phyloP scores from a whole-genome alignment of 2,888 invertebrate genomes.

The Empis livida region DNA sequence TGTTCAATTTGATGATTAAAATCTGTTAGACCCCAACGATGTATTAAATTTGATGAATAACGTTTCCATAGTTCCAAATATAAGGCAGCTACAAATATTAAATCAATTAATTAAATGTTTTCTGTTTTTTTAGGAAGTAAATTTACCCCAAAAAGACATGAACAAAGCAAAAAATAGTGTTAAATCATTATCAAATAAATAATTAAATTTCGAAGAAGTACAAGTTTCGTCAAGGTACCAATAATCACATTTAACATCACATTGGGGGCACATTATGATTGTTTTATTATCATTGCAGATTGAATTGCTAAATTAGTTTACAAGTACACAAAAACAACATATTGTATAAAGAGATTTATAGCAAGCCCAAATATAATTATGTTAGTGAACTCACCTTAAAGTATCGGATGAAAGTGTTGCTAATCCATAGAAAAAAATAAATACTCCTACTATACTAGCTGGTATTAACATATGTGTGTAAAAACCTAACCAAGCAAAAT shows the following conservation, averaged over 20 bases:
- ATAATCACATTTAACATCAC: constrained; percentile 61
- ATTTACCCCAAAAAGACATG: constrained; percentile 66
- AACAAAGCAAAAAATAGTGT: constrained; percentile 66
- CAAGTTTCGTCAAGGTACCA: constrained; percentile 62
- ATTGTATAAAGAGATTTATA: neutral
- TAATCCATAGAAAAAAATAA: constrained; percentile 51
- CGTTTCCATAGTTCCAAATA: constrained; percentile 78
- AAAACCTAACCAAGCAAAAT: constrained; percentile 77
- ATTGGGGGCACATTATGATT: constrained; percentile 70
- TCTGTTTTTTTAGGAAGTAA: neutral
- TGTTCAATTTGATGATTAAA: constrained; percentile 63
- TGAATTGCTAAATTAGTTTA: constrained; percentile 35
- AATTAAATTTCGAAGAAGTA: constrained; percentile 55
- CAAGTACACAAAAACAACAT: neutral
- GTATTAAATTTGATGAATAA: constrained; percentile 62
- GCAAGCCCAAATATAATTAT: neutral
- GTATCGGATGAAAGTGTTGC: constrained; percentile 37
- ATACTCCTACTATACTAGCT: constrained; percentile 51
- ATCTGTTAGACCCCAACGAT: constrained; percentile 68
- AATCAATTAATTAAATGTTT: neutral
- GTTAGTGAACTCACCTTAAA: constrained; percentile 23
- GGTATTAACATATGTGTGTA: constrained; percentile 74
- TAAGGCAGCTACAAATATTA: constrained; percentile 39
- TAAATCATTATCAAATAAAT: constrained; percentile 68
- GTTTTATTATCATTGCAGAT: constrained; percentile 42